Conservation (phyloP, 2,113 vertebrate species). For the Nicator chloris region DNA sequence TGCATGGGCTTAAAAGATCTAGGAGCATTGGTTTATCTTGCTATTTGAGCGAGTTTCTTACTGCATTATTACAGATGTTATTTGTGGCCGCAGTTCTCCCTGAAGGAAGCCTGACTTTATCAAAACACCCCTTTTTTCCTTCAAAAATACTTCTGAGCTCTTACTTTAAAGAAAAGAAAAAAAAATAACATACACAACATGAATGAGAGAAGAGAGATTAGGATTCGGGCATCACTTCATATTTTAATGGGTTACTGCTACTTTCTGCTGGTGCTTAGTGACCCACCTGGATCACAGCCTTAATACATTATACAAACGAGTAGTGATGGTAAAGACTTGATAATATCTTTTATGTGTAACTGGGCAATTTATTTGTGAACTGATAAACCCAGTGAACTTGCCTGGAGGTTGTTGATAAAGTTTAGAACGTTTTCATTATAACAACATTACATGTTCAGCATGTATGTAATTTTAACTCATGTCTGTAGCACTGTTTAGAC, state of each 20-base stretch:
- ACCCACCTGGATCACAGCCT: neutral
- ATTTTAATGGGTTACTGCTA: neutral
- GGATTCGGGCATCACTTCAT: neutral
- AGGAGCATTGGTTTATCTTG: slow-evolving; percentile 12
- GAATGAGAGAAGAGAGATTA: neutral
- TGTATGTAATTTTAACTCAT: neutral
- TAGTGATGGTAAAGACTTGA: neutral
- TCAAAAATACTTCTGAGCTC: neutral
- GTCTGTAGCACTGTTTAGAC: neutral
- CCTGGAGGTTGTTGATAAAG: neutral
- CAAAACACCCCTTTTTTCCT: neutral
- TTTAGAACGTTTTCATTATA: neutral
- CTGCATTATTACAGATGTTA: neutral
- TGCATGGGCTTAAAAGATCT: neutral
- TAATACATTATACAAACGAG: neutral
- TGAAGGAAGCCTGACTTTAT: neutral
- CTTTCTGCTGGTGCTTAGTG: neutral
- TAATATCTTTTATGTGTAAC: neutral
- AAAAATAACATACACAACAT: neutral
- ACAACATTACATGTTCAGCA: neutral
- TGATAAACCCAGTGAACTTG: neutral
- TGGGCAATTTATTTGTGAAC: neutral
- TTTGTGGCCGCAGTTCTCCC: slow-evolving; percentile 10
- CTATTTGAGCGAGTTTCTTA: neutral
- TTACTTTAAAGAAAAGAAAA: neutral